phyloP scores from a whole-genome alignment of 2,888 invertebrate species.

The Hirtodrosophila duncani region DNA sequence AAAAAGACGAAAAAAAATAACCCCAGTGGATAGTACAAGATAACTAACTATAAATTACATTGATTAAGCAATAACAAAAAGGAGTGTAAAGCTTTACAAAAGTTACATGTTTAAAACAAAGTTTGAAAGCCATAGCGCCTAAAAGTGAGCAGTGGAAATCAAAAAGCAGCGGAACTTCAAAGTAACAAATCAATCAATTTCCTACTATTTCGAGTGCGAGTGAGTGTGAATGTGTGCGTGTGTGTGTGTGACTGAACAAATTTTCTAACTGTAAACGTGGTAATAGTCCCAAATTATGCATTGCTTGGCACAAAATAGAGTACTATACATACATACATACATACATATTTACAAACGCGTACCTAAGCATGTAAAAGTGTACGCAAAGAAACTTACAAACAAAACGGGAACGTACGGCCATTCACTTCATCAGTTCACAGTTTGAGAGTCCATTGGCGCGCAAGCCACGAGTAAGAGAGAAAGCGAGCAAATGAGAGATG shows the following conservation, averaged over 20 bases:
- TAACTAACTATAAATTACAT: no score
- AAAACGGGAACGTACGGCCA: slow-evolving; percentile 27
- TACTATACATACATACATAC: slow-evolving; percentile 30
- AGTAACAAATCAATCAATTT: neutral
- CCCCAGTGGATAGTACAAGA: no score
- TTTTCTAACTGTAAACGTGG: slow-evolving; percentile 29
- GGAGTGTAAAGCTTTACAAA: no score
- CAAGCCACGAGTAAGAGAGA: slow-evolving; percentile 5
- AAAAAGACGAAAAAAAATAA: no score
- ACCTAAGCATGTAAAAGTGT: no score
- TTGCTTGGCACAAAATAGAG: slow-evolving; percentile 40
- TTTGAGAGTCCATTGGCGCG: no score
- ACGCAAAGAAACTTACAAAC: no score
- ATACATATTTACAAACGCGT: slow-evolving; percentile 14
- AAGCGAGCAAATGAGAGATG: slow-evolving; percentile 17
- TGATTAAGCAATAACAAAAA: no score
- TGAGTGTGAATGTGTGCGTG: neutral
- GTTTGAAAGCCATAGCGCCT: slow-evolving; percentile 1
- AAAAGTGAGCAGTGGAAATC: slow-evolving; percentile 7
- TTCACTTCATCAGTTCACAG: no score
- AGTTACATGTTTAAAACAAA: no score
- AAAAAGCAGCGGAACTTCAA: neutral
- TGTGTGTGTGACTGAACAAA: slow-evolving; percentile 17
- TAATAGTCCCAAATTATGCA: slow-evolving; percentile 37
- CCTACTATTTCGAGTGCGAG: neutral